phyloP scores from a whole-genome alignment of 2,113 vertebrate species.

The Eublepharis macularius region DNA sequence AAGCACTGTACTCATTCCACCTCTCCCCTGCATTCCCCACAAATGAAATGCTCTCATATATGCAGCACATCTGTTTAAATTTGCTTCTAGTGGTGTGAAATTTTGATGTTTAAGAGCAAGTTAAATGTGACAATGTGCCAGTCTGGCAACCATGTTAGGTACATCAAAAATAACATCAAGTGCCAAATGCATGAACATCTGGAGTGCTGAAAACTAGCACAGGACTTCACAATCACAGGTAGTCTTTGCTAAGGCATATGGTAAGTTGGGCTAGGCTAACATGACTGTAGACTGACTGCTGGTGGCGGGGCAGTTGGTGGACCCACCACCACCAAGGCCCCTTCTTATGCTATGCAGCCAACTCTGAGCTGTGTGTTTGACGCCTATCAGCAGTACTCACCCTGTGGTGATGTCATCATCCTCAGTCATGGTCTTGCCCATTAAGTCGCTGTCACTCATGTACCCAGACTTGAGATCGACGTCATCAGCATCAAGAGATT shows the following conservation, averaged over 20 bases:
- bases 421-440: conserved; percentile 84
- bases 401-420: conserved; percentile 92
- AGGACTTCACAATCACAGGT: neutral
- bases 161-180: neutral
- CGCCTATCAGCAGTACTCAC: conserved; percentile 64
- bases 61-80: neutral
- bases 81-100: neutral
- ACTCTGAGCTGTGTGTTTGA: neutral
- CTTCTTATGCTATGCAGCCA: neutral
- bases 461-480: conserved; percentile 90
- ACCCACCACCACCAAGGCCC: neutral
- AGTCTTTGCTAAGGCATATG: neutral
- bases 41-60: neutral
- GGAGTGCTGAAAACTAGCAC: neutral
- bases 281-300: neutral
- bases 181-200: neutral
- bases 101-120: neutral
- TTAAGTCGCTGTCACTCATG: conserved; percentile 86
- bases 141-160: neutral
- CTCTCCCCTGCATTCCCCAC: neutral
- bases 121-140: neutral
- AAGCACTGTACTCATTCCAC: neutral
- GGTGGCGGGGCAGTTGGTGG: too few species aligned
- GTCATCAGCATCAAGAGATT: conserved; percentile 80
- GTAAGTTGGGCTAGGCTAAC: neutral